phyloP scores from a whole-genome alignment of 2,888 invertebrate genomes.

The Eupithecia centaureata region DNA sequence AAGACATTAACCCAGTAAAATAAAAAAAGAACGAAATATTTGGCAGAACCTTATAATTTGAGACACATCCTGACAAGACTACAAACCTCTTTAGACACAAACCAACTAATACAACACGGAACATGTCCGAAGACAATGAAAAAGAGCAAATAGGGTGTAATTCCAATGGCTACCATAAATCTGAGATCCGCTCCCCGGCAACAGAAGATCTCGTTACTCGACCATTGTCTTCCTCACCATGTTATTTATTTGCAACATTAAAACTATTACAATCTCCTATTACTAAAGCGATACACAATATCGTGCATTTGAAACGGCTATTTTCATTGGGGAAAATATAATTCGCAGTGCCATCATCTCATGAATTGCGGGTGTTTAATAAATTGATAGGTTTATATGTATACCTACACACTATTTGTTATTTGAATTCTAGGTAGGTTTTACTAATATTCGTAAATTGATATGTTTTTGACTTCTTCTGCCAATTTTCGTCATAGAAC shows the following conservation, averaged over 20 bases:
- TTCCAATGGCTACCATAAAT: constrained; percentile 77
- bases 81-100: not conserved
- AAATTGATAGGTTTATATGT: constrained; percentile 67
- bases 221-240: constrained; percentile 75
- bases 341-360: constrained; percentile 64
- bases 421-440: constrained; percentile 55
- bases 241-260: constrained; percentile 80
- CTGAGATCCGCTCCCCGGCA: constrained; percentile 72
- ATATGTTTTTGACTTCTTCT: not conserved
- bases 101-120: constrained; percentile 15
- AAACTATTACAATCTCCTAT: constrained; percentile 78
- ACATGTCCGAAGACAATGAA: constrained; percentile 46
- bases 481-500: not conserved
- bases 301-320: not conserved
- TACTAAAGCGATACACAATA: constrained; percentile 36
- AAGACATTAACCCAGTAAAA: no score
- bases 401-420: constrained; percentile 70
- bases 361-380: constrained; percentile 72
- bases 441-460: not conserved
- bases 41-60: no score
- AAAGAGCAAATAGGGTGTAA: constrained; percentile 72
- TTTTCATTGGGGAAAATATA: not conserved
- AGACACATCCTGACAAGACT: no score
- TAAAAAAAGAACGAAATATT: no score
- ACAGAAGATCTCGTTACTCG: constrained; percentile 77